Conservation (phyloP, 2,888 invertebrate genomes). For the Drosophila putrida region DNA sequence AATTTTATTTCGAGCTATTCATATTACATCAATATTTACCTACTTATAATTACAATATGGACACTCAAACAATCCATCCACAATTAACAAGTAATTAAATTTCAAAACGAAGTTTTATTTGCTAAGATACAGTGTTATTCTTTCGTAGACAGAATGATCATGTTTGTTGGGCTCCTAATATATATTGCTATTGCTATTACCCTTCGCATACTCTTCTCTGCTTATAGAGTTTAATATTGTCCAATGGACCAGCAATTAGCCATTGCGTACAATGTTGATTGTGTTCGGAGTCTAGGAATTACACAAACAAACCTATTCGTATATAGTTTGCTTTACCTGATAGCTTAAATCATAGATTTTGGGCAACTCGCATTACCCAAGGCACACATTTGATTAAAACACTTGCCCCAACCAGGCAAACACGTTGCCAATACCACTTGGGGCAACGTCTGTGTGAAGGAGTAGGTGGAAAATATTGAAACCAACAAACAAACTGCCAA, state of each 20-base stretch:
- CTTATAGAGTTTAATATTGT: background rate
- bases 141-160: no score
- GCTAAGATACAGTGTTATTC: no score
- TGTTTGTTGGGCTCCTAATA: no score
- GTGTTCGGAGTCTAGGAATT: background rate
- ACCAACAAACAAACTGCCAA: slow-evolving; percentile 21
- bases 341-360: slow-evolving; percentile 19
- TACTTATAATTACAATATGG: no score
- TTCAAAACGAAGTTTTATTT: no score
- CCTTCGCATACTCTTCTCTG: no score
- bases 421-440: slow-evolving; percentile 35
- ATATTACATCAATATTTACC: no score
- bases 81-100: background rate
- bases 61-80: no score
- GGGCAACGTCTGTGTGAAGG: slow-evolving; percentile 9
- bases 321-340: slow-evolving; percentile 2
- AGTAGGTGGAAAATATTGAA: slow-evolving; percentile 33
- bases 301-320: background rate
- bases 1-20: no score
- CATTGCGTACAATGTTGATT: slow-evolving; percentile 6
- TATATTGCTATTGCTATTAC: no score
- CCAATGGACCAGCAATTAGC: slow-evolving; percentile 8
- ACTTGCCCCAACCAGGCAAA: slow-evolving; percentile 33
- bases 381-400: slow-evolving; percentile 65
- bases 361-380: slow-evolving; percentile 31